Base-by-base conservation (phyloP, 1,140 invertebrate species). In the Drosophila sulfurigaster region DNA sequence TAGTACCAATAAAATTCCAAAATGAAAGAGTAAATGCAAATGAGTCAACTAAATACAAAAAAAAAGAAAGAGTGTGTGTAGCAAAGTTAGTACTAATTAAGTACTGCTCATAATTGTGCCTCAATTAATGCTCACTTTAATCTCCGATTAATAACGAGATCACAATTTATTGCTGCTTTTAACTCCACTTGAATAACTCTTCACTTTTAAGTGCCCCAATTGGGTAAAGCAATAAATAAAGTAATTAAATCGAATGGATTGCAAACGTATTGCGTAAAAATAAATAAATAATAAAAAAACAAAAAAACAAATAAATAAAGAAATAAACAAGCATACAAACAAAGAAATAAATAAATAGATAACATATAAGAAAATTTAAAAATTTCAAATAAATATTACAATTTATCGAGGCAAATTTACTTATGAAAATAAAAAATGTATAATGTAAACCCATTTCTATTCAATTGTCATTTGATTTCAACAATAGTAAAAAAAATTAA, bases 11-110 rank as follows among this genome's bases (percentile, higher is more conserved):
- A 75, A 87, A 86, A 79, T 46, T 28, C 5, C 41, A 58, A 74
- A 81, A 25, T 66, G 43, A 45, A 67, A 64, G 66, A 59, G 54
- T 71, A 57, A 77, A 79, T 82, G 79, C 83, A 76, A 79, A 86
- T 78, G 46, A 63, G 58, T 16, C 13, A 10, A 35, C 25, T 57
- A 54, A 32, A 45, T 7, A 41, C 8, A 56, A 15, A 20, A 13
- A 62, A 15, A 5, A n/a, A 41, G 38, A 10, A 11, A 10, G 38
- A 10, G 38, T 41, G 38, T 41, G 38, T 41, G 38, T 41, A 43
- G 7, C 38, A 41, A 45, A 54, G 52, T 63, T 41, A 69, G 51
- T 10, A 15, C 71, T 56, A 57, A 52, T 52, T 70, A 49, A 49
- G 20, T 49, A 28, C 20, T 49, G 15, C 48, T 62, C 28, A 35